A percentile compares a stretch with the other conserved stretches of the same genome.
Evolutionary conservation across 2,797 vertebrate genomes (phyloP).

Genomic region (Spheniscus humboldti): DNA sequence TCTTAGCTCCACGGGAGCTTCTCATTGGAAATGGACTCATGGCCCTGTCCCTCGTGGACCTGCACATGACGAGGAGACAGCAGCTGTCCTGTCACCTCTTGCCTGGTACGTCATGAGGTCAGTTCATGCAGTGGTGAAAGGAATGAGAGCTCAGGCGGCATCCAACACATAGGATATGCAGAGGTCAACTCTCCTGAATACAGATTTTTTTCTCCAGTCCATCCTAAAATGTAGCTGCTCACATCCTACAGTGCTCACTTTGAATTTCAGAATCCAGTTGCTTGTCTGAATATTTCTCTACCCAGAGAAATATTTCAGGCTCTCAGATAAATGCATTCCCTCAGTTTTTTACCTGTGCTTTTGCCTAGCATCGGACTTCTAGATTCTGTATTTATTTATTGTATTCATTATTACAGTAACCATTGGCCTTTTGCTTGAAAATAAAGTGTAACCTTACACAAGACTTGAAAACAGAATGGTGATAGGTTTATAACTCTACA

Average conservation of each 20-base stretch:
- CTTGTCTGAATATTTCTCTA: background rate
- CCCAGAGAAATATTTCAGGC: background rate
- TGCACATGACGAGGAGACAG: background rate
- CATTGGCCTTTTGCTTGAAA: background rate
- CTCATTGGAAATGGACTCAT: accelerated
- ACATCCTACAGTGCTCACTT: background rate
- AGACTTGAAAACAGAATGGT: background rate
- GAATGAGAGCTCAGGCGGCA: background rate
- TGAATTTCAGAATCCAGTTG: background rate
- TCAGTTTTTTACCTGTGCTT: background rate
- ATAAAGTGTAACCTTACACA: background rate
- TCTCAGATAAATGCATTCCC: background rate
- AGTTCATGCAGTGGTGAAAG: background rate
- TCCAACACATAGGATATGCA: background rate
- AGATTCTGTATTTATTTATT: background rate
- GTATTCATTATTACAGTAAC: background rate
- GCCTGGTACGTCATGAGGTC: background rate
- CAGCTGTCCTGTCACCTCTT: background rate
- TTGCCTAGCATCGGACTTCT: background rate
- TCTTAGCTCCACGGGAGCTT: background rate
- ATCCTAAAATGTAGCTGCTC: background rate
- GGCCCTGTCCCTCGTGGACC: too few relatives aligned
- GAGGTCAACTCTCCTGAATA: background rate
- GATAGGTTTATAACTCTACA: background rate
- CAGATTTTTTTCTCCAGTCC: background rate